Evolutionary conservation across 64 coral and sea anemone species (phyloP).

Genomic region (Porites lutea): DNA sequence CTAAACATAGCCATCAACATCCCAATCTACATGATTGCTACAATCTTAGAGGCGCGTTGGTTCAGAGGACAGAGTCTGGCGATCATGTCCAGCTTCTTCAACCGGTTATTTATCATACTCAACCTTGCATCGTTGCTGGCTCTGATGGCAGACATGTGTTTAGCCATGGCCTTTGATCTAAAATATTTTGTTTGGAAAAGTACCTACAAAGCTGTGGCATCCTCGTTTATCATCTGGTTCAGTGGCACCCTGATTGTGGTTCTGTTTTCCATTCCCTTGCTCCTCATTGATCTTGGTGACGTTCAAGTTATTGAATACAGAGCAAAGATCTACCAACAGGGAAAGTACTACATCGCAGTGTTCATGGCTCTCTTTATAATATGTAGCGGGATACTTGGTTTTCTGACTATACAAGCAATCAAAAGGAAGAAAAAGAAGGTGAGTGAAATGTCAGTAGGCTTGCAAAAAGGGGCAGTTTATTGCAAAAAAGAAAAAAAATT

Average conservation of each 20-base stretch:
- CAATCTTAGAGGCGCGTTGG: not conserved
- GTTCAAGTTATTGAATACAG: slow-evolving; percentile 11
- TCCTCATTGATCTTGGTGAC: not conserved
- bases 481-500: too few relatives aligned
- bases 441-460: not conserved
- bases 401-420: not conserved
- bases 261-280: not conserved
- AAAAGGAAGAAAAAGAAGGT: not conserved
- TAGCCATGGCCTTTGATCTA: not conserved
- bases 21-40: not conserved
- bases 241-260: not conserved
- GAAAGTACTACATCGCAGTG: not conserved
- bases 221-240: not conserved
- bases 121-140: not conserved
- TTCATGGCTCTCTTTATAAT: slow-evolving; percentile 1
- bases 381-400: not conserved
- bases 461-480: too few relatives aligned
- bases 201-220: not conserved
- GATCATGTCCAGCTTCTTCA: not conserved
- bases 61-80: not conserved
- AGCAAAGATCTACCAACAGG: not conserved
- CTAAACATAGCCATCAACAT: not conserved
- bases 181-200: not conserved
- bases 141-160: not conserved
- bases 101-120: not conserved